A percentile compares a stretch with the other conserved stretches of the same genome.
phyloP scores from a whole-genome alignment of 1,140 invertebrate species.

The Tetraneura akinire region DNA sequence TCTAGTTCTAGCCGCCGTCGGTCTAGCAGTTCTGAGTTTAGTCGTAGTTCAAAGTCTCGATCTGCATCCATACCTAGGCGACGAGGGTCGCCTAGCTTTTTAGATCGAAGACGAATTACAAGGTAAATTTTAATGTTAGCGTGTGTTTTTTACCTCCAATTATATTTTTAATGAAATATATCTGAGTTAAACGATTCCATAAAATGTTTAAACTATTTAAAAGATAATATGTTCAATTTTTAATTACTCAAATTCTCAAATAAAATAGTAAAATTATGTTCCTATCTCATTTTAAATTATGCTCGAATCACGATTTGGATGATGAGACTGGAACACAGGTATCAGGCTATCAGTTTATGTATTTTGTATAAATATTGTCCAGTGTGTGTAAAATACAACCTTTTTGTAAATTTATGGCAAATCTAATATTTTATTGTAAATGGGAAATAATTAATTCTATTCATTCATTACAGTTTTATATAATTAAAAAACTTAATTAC shows the following conservation, averaged over 20 bases:
- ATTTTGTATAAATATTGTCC: conserved; percentile 50
- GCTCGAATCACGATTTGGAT: conserved; percentile 46
- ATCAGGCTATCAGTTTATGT: conserved; percentile 49
- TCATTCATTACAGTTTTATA: not conserved
- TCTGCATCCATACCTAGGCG: conserved; percentile 64
- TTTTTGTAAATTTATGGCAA: conserved; percentile 46
- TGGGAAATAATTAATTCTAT: not conserved
- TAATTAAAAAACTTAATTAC: not conserved
- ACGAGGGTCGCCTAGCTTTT: conserved; percentile 66
- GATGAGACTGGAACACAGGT: conserved; percentile 51
- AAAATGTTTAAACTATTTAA: conserved; percentile 42
- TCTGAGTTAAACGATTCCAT: conserved; percentile 30
- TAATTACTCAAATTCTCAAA: conserved; percentile 44
- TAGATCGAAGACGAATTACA: conserved; percentile 66
- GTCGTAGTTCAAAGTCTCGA: conserved; percentile 55
- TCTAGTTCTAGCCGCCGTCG: conserved; percentile 23
- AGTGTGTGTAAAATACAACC: conserved; percentile 45
- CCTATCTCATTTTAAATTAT: conserved; percentile 52
- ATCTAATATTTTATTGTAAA: not conserved
- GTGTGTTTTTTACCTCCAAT: conserved; percentile 43
- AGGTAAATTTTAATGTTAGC: conserved; percentile 60
- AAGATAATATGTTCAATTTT: conserved; percentile 40
- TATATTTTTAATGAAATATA: conserved; percentile 42
- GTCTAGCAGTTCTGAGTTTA: conserved; percentile 36
- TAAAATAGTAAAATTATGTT: conserved; percentile 51